Evolutionary conservation across 1,140 invertebrate genomes (phyloP), one percentile per base, ranked within the genome.

Genomic region (Ooceraea biroi): DNA sequence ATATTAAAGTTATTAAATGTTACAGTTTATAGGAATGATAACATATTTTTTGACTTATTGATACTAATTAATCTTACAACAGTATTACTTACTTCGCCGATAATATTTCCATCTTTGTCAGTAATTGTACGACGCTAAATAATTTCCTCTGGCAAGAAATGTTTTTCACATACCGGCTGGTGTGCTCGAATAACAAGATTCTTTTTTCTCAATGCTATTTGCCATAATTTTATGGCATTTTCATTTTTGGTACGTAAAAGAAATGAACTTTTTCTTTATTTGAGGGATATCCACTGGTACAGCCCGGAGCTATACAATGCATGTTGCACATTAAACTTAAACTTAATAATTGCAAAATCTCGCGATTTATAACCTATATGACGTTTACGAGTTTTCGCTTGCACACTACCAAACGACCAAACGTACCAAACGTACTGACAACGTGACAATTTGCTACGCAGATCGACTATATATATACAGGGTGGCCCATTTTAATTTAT

Each of bases 71-170:
- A 30, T 60, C 14, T 60, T 14, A 14, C 30, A 60, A 11, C 14
- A 60, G n/a, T 30, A 27, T 12, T 27, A 66, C 19, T 66, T 66
- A 66, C 41, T 4, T 5, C 41, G 5, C 63, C 1, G 3, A 66
- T 3, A 46, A 66, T 19, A 19, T 65, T 36, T 65, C 61, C 61
- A n/a, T 63, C 14, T 36, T 41, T 63, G 36, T 65, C 61, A 65
- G 0, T 4, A 44, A 63, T 63, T 63, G 14, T 36, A 36, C 19
- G 41, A n/a, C 19, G 17, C 36, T 36, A 65, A 3, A 65, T 11
- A 44, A 44, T 65, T n/a, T 65, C 61, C 22, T 41, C 12, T 14
- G 19, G 10, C 17, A 66, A 44, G 14, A 66, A 66, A 46, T 66
- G 19, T 25, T 66, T 44, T n/a, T 66, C n/a, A 25, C 41, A 25